These are phyloP conservation scores for Adelosebastes latens DNA, from an alignment of 2,797 vertebrate genomes.

Conservation along the genomic window DNA sequence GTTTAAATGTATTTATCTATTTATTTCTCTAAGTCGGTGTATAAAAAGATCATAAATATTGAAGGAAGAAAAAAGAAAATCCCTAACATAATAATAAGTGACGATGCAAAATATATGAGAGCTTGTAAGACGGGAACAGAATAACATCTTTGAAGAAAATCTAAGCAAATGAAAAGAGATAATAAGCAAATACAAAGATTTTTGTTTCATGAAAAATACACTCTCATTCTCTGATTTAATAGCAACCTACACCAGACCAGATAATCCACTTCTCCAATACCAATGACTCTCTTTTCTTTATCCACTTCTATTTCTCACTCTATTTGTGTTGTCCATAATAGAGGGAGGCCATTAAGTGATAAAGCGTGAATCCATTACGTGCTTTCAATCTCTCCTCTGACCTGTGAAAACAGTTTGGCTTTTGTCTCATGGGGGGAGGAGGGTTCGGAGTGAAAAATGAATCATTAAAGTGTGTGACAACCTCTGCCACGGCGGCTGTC, in stretches of 20 bases:
- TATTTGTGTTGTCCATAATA: slow-evolving; percentile 51
- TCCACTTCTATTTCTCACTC: slow-evolving; percentile 14
- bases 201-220: slow-evolving; percentile 7
- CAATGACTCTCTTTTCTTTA: not conserved
- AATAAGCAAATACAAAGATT: not conserved
- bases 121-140: not conserved
- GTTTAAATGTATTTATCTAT: not conserved
- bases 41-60: not conserved
- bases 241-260: not conserved
- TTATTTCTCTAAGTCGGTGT: not conserved
- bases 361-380: slow-evolving; percentile 60
- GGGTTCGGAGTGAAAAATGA: slow-evolving; percentile 44
- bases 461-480: slow-evolving; percentile 60
- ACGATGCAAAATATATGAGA: not conserved
- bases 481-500: slow-evolving; percentile 41
- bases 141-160: not conserved
- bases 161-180: not conserved
- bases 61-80: not conserved
- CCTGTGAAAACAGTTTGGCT: slow-evolving; percentile 64
- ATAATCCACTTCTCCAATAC: slow-evolving; percentile 16
- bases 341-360: slow-evolving; percentile 45
- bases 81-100: not conserved
- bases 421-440: slow-evolving; percentile 44
- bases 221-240: not conserved
- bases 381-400: slow-evolving; percentile 52